Evolutionary conservation across 2,888 invertebrate genomes (phyloP).

Genomic region (Xanthia icteritia): DNA sequence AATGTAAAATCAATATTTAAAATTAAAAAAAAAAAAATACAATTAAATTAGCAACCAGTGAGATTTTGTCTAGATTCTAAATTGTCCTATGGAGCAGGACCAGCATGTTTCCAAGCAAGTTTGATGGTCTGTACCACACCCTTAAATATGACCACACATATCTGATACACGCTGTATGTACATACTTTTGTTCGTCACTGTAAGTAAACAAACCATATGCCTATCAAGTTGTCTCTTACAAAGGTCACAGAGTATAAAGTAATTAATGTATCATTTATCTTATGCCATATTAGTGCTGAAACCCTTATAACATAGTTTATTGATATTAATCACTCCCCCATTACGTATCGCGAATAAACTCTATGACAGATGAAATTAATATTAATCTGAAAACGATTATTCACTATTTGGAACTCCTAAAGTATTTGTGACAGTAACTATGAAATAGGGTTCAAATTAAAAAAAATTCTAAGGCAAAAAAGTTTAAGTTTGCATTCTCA

Average conservation of each 20-base stretch:
- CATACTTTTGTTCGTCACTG: background rate
- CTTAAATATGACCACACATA: no score
- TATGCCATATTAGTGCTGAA: constrained; percentile 19
- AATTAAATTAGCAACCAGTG: no score
- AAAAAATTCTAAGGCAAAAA: background rate
- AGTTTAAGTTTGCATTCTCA: background rate
- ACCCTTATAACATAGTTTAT: constrained; percentile 37
- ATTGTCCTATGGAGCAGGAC: no score
- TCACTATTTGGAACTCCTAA: background rate
- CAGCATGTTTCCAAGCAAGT: no score
- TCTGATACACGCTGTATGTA: no score
- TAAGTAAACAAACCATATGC: background rate
- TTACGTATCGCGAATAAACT: background rate
- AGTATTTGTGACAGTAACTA: constrained; percentile 16
- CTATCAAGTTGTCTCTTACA: background rate
- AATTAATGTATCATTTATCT: constrained; percentile 25
- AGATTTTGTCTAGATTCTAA: no score
- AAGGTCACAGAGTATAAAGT: constrained; percentile 2
- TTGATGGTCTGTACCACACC: no score
- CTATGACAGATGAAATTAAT: constrained; percentile 13
- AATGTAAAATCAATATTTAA: no score
- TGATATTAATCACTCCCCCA: constrained; percentile 37
- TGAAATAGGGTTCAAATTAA: background rate
- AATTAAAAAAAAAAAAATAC: no score
- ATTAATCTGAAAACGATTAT: constrained; percentile 15